Evolutionary conservation across 2,113 vertebrate genomes (phyloP).

Genomic region (Chroicocephalus ridibundus): DNA sequence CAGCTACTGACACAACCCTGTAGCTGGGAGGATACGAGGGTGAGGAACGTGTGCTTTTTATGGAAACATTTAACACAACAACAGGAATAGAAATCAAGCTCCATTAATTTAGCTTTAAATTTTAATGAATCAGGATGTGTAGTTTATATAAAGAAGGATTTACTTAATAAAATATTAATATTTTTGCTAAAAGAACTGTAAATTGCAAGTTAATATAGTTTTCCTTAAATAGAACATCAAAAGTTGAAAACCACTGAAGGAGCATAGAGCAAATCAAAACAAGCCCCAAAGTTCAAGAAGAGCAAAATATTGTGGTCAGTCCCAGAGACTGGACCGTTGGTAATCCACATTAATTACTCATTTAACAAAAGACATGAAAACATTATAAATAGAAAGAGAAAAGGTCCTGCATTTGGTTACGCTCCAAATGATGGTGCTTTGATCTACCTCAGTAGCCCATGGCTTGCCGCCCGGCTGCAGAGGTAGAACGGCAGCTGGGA

Average conservation of each 20-base stretch:
- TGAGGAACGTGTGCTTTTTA: not conserved
- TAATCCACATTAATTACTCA: not conserved
- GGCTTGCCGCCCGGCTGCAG: not conserved
- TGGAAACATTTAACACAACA: slow-evolving; percentile 14
- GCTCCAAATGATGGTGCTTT: rapidly evolving
- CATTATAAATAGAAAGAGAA: not conserved
- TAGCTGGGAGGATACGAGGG: not conserved
- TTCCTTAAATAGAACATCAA: not conserved
- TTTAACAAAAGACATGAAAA: not conserved
- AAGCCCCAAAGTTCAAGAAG: not conserved
- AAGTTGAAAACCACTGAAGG: not conserved
- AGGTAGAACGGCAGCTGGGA: rapidly evolving
- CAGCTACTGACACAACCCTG: not conserved
- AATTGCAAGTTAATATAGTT: not conserved
- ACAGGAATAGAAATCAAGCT: slow-evolving; percentile 27
- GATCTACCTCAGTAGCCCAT: not conserved
- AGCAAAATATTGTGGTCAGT: not conserved
- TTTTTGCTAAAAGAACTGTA: slow-evolving; percentile 20
- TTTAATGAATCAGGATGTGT: slow-evolving; percentile 29
- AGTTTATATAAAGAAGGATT: slow-evolving; percentile 41
- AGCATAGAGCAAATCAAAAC: not conserved
- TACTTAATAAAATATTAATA: slow-evolving; percentile 49
- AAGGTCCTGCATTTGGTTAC: too few relatives aligned
- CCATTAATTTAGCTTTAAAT: slow-evolving; percentile 42
- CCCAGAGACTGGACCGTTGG: not conserved